Conservation (phyloP, 2,797 vertebrate genomes). For the Characodon lateralis region DNA sequence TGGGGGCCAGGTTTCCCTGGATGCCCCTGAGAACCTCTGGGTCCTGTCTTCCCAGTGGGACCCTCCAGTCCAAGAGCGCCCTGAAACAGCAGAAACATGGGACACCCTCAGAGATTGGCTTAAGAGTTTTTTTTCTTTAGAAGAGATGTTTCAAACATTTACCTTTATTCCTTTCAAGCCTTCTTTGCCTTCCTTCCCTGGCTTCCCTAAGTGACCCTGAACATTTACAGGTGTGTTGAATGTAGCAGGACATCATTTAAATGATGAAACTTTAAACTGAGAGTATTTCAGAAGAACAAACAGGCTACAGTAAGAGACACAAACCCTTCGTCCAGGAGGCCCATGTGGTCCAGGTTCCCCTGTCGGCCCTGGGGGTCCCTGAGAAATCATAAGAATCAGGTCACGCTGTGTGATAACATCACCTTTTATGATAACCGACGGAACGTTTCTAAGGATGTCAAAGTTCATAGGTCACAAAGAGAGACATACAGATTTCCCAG, state of each 20-base stretch:
- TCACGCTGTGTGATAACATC: background rate
- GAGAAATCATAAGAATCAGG: constrained; percentile 7
- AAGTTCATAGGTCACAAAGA: background rate
- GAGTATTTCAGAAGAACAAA: background rate
- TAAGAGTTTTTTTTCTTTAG: background rate
- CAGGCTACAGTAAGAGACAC: constrained; percentile 40
- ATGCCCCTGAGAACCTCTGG: constrained; percentile 91
- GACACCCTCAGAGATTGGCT: constrained; percentile 4
- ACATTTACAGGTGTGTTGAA: constrained; percentile 20
- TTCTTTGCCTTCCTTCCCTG: constrained; percentile 73
- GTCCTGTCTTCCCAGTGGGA: constrained; percentile 91
- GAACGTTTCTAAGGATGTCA: background rate
- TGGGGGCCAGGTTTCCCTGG: constrained; percentile 90
- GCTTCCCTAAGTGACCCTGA: constrained; percentile 81
- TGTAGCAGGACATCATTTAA: background rate
- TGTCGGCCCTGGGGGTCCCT: constrained; percentile 86
- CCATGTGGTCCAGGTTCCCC: constrained; percentile 88
- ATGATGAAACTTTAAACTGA: constrained; percentile 1
- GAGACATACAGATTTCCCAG: constrained; percentile 89
- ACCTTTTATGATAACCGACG: background rate
- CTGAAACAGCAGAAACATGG: constrained; percentile 65
- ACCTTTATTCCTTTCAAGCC: constrained; percentile 81
- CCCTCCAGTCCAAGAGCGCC: constrained; percentile 91
- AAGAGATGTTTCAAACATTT: constrained; percentile 18
- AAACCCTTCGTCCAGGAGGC: constrained; percentile 88